Conservation (phyloP, 1,140 invertebrate genomes). For the Radopholus similis region DNA sequence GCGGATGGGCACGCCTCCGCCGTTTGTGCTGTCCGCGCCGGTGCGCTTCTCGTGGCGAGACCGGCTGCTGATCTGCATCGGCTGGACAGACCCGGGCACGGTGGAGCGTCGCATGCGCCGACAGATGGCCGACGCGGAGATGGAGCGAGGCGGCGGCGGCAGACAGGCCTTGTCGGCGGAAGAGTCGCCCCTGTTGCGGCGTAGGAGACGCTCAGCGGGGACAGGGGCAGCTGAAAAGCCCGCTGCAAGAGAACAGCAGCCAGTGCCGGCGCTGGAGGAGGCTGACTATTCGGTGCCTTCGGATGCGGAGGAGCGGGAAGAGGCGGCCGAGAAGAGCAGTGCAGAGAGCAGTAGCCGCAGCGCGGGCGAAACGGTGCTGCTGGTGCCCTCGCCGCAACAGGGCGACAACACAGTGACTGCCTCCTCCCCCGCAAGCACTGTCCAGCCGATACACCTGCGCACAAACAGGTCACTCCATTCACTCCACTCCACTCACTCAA, state of each 20-base stretch:
- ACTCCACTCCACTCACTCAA: too few species aligned
- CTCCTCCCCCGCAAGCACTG: too few species aligned
- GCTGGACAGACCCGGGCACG: conserved; percentile 28
- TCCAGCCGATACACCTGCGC: too few species aligned
- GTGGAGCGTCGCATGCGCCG: neutral
- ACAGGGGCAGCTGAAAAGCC: neutral
- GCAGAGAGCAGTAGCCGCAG: neutral
- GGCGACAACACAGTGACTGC: too few species aligned
- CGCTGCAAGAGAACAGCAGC: neutral
- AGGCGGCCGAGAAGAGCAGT: neutral
- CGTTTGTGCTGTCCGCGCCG: too few species aligned
- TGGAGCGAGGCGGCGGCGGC: neutral
- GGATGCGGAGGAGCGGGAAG: neutral
- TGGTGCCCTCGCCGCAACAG: neutral
- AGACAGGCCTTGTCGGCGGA: neutral
- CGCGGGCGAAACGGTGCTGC: neutral
- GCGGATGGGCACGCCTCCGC: neutral
- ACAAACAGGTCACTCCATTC: too few species aligned
- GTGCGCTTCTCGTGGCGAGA: conserved; percentile 27
- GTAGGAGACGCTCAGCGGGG: too few species aligned
- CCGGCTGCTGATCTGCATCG: conserved; percentile 25
- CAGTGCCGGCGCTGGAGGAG: neutral
- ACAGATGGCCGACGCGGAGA: conserved; percentile 10
- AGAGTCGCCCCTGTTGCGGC: neutral
- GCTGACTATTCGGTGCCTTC: conserved; percentile 16